These are phyloP conservation scores for Macrotrachela quadricornifera DNA, from an alignment of 1,140 invertebrate genomes.

Conservation along the genomic window DNA sequence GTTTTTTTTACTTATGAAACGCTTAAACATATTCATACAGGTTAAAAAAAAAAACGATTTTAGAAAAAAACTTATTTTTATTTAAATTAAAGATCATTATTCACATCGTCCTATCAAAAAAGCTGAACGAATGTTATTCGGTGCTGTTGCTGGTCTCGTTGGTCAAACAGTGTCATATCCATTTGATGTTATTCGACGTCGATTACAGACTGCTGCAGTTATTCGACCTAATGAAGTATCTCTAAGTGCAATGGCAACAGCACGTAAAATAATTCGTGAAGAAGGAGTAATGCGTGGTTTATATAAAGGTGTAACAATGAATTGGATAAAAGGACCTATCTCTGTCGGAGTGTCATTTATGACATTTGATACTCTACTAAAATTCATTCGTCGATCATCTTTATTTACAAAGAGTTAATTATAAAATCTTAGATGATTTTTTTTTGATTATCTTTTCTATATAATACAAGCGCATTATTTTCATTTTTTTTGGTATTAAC, in stretches of 20 bases:
- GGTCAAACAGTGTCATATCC: slow-evolving; percentile 85
- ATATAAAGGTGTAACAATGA: slow-evolving; percentile 93
- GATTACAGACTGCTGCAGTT: slow-evolving; percentile 49
- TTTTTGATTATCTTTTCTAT: no score
- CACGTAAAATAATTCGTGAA: slow-evolving; percentile 37
- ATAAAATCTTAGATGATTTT: no score
- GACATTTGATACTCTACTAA: slow-evolving; percentile 48
- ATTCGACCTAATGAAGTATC: background rate
- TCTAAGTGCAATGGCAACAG: background rate
- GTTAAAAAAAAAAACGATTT: slow-evolving; percentile 32
- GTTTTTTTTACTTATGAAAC: slow-evolving; percentile 94
- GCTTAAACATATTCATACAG: slow-evolving; percentile 54
- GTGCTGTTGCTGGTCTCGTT: slow-evolving; percentile 66
- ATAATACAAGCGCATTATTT: no score
- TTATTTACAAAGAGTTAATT: no score
- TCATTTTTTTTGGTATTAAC: no score
- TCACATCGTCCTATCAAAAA: slow-evolving; percentile 17
- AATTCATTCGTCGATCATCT: no score
- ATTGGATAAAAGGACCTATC: slow-evolving; percentile 95
- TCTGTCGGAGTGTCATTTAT: slow-evolving; percentile 90
- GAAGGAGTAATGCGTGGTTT: slow-evolving; percentile 70
- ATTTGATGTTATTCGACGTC: slow-evolving; percentile 67
- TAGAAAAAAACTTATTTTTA: background rate
- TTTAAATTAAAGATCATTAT: slow-evolving; percentile 15
- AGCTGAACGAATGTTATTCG: slow-evolving; percentile 44